Evolutionary conservation across 2,888 invertebrate genomes (phyloP).

Genomic region (Leucophenga maculata): DNA sequence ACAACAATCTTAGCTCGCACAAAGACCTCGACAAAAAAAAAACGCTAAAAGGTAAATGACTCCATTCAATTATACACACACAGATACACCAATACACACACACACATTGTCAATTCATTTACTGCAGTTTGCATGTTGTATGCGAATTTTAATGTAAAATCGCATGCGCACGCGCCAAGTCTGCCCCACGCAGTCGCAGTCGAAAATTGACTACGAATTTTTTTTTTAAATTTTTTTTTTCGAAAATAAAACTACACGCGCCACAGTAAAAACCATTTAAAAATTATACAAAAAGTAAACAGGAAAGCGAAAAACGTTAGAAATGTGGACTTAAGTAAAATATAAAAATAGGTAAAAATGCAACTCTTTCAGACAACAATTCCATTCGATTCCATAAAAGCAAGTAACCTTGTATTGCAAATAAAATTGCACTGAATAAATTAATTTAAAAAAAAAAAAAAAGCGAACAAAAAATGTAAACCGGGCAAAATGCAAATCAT

Average conservation of each 20-base stretch:
- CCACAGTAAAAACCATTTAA: neutral
- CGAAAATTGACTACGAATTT: neutral
- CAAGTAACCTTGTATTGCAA: slow-evolving; percentile 2
- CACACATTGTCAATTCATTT: neutral
- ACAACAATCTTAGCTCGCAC: neutral
- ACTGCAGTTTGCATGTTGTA: slow-evolving; percentile 10
- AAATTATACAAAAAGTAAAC: neutral
- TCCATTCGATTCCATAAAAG: neutral
- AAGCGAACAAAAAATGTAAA: neutral
- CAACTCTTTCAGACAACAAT: no score
- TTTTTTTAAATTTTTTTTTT: slow-evolving; percentile 3
- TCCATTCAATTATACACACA: slow-evolving; percentile 13
- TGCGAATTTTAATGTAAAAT: slow-evolving; percentile 17
- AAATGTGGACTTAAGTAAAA: no score
- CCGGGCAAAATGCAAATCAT: no score
- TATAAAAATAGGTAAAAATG: no score
- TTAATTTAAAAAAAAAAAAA: neutral
- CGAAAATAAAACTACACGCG: neutral
- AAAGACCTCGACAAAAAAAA: slow-evolving; percentile 10
- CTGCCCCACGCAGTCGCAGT: no score
- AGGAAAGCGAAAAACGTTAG: neutral
- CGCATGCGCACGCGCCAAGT: slow-evolving; percentile 21
- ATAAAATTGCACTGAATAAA: slow-evolving; percentile 17
- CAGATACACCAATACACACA: neutral
- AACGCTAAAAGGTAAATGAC: slow-evolving; percentile 25